Percentiles rank a stretch among this genome's conserved stretches.
Conservation (phyloP, 2,888 invertebrate species). For the Chloroclysta siterata region DNA sequence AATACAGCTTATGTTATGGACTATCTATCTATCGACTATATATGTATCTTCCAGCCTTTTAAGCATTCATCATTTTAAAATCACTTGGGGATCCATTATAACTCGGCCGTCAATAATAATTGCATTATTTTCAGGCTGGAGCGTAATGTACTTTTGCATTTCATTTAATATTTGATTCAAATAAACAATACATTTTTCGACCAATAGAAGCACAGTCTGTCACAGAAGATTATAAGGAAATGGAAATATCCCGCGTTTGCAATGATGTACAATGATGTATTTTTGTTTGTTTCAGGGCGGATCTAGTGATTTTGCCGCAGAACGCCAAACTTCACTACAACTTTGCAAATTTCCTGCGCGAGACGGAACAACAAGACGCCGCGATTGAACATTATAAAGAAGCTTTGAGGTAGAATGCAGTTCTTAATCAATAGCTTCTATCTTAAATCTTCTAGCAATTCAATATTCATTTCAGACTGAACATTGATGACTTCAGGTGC, state of each 20-base stretch:
- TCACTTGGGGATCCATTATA: too few relatives aligned
- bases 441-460: slow-evolving; percentile 2
- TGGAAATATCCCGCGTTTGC: neutral
- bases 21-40: too few relatives aligned
- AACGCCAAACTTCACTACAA: slow-evolving; percentile 97
- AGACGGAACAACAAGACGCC: slow-evolving; percentile 88
- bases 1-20: too few relatives aligned
- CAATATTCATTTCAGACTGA: too few relatives aligned
- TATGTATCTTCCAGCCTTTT: too few relatives aligned
- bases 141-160: too few relatives aligned
- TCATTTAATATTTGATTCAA: too few relatives aligned
- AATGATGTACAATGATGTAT: slow-evolving; percentile 21
- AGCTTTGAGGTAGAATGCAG: slow-evolving; percentile 88
- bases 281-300: slow-evolving; percentile 88
- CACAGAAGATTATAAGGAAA: neutral
- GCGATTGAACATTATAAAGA: slow-evolving; percentile 92
- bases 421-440: slow-evolving; percentile 39
- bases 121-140: too few relatives aligned
- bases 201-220: neutral
- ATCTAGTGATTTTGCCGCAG: slow-evolving; percentile 91
- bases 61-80: too few relatives aligned
- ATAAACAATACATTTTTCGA: neutral
- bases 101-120: too few relatives aligned
- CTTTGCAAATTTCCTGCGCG: slow-evolving; percentile 93
- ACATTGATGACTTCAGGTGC: too few relatives aligned